phyloP scores from a whole-genome alignment of 2,113 vertebrate species.

The Salvelinus alpinus region DNA sequence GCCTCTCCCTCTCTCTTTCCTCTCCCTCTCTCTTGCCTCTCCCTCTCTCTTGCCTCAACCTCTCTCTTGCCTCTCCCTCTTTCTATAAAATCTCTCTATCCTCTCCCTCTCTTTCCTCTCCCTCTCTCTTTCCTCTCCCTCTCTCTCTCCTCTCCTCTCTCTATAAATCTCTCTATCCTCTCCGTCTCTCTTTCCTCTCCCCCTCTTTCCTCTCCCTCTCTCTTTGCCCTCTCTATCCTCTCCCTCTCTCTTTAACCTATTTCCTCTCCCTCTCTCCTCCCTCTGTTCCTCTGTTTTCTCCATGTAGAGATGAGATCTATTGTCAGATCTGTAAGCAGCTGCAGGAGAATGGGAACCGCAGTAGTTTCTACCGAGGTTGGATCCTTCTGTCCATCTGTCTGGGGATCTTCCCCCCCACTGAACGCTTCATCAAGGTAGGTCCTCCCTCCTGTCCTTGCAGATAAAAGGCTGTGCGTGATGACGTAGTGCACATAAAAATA shows the following conservation, averaged over 20 bases:
- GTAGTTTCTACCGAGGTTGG: slow-evolving; percentile 89
- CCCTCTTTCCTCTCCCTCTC: too few species aligned
- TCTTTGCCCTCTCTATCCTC: too few species aligned
- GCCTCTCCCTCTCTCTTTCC: too few species aligned
- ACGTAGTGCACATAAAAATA: too few species aligned
- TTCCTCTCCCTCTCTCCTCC: neutral
- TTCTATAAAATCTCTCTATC: neutral
- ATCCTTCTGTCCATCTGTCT: slow-evolving; percentile 92
- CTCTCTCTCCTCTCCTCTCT: too few species aligned
- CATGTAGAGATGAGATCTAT: slow-evolving; percentile 94
- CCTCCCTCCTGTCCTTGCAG: neutral
- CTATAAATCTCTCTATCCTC: neutral
- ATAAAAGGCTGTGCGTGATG: too few species aligned
- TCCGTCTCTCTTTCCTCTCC: too few species aligned
- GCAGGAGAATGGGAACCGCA: slow-evolving; percentile 81
- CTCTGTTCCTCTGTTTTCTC: neutral
- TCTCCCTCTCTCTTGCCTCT: too few species aligned
- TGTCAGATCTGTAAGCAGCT: slow-evolving; percentile 99
- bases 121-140: too few species aligned
- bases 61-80: neutral
- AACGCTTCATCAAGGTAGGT: slow-evolving; percentile 83
- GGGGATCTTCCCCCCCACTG: slow-evolving; percentile 89
- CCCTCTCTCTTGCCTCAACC: neutral
- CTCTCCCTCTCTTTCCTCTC: neutral
- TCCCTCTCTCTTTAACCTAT: too few species aligned